Base-by-base conservation (phyloP, 2,888 invertebrate species). In the Drosophila leonis region DNA sequence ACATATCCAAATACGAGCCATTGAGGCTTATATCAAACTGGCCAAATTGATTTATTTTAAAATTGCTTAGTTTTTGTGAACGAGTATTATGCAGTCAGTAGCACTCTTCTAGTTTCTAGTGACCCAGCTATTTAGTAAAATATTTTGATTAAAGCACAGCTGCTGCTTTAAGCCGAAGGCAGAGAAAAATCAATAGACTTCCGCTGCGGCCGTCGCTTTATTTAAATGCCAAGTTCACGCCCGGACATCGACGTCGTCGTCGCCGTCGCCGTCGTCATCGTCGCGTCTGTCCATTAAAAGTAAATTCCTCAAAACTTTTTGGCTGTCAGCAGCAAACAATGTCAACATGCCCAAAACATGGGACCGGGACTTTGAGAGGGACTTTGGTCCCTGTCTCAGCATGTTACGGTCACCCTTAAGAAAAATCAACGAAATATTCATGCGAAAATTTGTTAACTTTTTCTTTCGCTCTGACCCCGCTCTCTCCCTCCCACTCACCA, bases 391-490 rank as follows among this genome's bases (percentile, higher is more conserved):
- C 37, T 33, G 55, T 56, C 59, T 33, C 44, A 35, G 61, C 29
- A 56, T 69, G 69, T 61, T 64, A 69, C 67, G 82, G 86, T 76
- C 74, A 73, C 74, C 86, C 86, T 72, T 70, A 89, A 76, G 79
- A 79, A 82, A 82, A 79, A 81, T 82, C 84, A 80, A 90, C 88
- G 88, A 90, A 89, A 88, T 88, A 90, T 88, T 88, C 87, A 88
- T 90, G 87, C 90, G 87, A 88, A 90, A 88, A 88, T 88, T 90
- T 88, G 90, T 88, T 90, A 88, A 88, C 80, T 90, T 90, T 88
- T 85, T 75, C 72, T 66, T 69, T 24, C 31, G 10, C 18, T 35
- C 46, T 18, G 33, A 18, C 35, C 60, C 24, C 39, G 12, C 49
- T 10, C 7, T n/a, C 9, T 6, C 51, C 1, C 37, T 4, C 35